phyloP scores from a whole-genome alignment of 2,888 invertebrate genomes.

The Acrobasis suavella region DNA sequence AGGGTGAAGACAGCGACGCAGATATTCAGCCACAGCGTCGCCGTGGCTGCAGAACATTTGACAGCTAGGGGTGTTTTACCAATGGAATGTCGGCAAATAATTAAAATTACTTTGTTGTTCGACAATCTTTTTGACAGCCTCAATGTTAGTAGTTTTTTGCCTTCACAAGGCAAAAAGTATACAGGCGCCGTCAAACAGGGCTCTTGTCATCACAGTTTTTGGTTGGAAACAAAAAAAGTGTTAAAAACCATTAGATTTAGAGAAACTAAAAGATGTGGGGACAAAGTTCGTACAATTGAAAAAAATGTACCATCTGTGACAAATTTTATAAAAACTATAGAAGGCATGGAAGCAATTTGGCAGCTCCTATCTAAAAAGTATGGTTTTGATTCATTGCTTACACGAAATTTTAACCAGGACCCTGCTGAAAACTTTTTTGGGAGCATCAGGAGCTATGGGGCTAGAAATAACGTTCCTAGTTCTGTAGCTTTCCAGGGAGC shows the following conservation, averaged over 20 bases:
- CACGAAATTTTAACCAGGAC: conserved; percentile 27
- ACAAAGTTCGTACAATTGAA: conserved; percentile 35
- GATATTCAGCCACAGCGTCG: conserved; percentile 41
- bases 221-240: conserved; percentile 10
- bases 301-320: conserved; percentile 34
- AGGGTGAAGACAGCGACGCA: conserved; percentile 38
- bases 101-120: conserved; percentile 24
- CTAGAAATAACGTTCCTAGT: conserved; percentile 12
- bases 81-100: conserved; percentile 29
- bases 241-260: conserved; percentile 20
- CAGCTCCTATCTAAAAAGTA: conserved; percentile 33
- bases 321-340: conserved; percentile 42
- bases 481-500: conserved; percentile 2
- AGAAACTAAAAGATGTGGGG: conserved; percentile 15
- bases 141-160: conserved; percentile 24
- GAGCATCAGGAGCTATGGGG: conserved; percentile 14
- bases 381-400: conserved; percentile 28
- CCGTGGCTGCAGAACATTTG: conserved; percentile 34
- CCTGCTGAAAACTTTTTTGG: conserved; percentile 18
- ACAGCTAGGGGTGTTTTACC: conserved; percentile 30
- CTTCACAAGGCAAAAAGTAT: conserved; percentile 32
- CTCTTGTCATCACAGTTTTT: conserved; percentile 6
- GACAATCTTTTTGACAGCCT: conserved; percentile 31
- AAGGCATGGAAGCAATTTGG: conserved; percentile 37
- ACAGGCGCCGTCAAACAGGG: conserved; percentile 26